Percentiles rank a stretch among this genome's conserved stretches.
Conservation (phyloP, 2,113 vertebrate species). For the Brachypodius melanocephalos region DNA sequence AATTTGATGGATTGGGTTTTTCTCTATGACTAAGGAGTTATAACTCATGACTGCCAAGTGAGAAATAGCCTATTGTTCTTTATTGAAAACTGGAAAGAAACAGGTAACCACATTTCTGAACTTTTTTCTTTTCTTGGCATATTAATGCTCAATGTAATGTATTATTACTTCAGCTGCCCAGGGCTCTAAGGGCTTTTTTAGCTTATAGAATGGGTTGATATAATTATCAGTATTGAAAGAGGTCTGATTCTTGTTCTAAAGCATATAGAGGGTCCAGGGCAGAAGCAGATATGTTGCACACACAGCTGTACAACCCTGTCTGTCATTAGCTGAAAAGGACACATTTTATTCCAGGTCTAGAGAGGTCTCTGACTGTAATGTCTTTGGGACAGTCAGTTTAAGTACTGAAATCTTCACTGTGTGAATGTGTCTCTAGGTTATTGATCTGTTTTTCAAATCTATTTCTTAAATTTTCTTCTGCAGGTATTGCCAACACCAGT, state of each 20-base stretch:
- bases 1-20: neutral
- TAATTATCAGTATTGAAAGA: neutral
- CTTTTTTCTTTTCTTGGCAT: neutral
- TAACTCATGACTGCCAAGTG: neutral
- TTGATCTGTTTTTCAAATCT: neutral
- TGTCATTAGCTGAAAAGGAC: neutral
- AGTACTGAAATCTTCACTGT: neutral
- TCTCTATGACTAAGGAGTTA: neutral
- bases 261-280: fast-evolving
- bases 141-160: neutral
- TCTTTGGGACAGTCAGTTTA: neutral
- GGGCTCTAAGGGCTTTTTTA: neutral
- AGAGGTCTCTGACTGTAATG: neutral
- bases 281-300: fast-evolving
- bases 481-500: neutral
- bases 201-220: neutral
- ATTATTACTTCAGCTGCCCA: neutral
- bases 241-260: neutral
- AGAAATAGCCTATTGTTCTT: neutral
- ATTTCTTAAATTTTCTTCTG: neutral
- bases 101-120: neutral
- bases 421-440: neutral
- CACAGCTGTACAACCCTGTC: neutral
- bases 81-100: neutral
- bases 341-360: neutral